These are phyloP conservation scores for Microctenopoma lineatum DNA, from an alignment of 2,797 vertebrate genomes.

Conservation along the genomic window DNA sequence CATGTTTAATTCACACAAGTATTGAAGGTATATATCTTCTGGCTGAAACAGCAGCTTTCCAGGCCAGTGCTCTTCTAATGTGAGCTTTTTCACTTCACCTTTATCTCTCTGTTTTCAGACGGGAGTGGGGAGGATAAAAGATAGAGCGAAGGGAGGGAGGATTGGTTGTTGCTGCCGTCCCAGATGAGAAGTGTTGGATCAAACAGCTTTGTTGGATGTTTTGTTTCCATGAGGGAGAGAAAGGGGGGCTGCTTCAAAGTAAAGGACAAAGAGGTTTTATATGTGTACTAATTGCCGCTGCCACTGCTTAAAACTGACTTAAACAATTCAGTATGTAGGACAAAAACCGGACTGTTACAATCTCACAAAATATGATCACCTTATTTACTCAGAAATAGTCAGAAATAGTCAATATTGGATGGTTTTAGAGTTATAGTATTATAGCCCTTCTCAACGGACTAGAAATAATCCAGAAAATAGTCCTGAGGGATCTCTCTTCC, in stretches of 20 bases:
- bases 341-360: not conserved
- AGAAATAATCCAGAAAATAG: not conserved
- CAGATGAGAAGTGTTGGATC: slow-evolving; percentile 47
- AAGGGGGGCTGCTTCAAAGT: slow-evolving; percentile 18
- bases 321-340: not conserved
- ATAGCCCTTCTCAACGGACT: not conserved
- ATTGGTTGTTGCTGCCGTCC: slow-evolving; percentile 23
- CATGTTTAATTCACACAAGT: slow-evolving; percentile 73
- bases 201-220: slow-evolving; percentile 37
- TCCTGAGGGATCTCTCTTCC: not conserved
- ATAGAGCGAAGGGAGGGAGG: slow-evolving; percentile 11
- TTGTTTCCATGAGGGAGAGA: slow-evolving; percentile 37
- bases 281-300: slow-evolving; percentile 13
- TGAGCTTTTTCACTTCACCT: too few species aligned
- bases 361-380: not conserved
- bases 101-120: slow-evolving; percentile 25
- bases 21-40: slow-evolving; percentile 65
- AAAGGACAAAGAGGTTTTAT: slow-evolving; percentile 36
- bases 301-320: slow-evolving; percentile 27
- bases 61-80: slow-evolving; percentile 52
- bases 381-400: not conserved
- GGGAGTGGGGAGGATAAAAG: slow-evolving; percentile 5
- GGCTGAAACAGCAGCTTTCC: slow-evolving; percentile 64
- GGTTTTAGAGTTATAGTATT: not conserved
- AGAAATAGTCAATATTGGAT: not conserved